Conservation (phyloP, 2,113 vertebrate genomes). For the Nicator chloris region DNA sequence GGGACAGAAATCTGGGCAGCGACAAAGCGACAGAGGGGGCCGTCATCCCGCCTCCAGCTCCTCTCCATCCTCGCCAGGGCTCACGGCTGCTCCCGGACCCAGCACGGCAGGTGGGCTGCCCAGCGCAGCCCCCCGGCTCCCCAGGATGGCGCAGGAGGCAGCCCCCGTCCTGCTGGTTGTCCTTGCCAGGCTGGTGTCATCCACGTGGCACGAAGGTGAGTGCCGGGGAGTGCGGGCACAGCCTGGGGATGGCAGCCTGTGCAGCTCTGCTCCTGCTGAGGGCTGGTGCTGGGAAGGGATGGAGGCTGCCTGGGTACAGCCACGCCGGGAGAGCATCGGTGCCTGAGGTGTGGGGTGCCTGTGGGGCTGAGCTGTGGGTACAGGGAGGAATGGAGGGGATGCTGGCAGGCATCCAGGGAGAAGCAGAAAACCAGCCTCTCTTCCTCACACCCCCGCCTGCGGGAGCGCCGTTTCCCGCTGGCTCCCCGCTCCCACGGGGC, state of each 20-base stretch:
- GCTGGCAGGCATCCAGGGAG: constrained; percentile 27
- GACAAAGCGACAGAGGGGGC: not conserved
- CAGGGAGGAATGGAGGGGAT: not conserved
- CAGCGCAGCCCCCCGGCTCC: fast-evolving
- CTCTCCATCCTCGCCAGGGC: not conserved
- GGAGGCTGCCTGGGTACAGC: fast-evolving
- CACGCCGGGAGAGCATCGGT: not conserved
- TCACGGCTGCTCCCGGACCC: not conserved
- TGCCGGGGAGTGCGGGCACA: not conserved
- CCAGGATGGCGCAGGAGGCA: constrained; percentile 31
- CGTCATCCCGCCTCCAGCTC: not conserved
- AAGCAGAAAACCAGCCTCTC: constrained; percentile 21
- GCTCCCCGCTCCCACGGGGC: not conserved
- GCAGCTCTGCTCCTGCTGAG: fast-evolving
- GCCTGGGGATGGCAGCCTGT: fast-evolving
- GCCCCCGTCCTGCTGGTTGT: constrained; percentile 63
- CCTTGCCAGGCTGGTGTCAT: constrained; percentile 50
- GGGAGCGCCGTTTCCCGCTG: constrained; percentile 35
- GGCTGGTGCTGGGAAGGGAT: fast-evolving
- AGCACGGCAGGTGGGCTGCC: not conserved
- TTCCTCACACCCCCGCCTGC: not conserved
- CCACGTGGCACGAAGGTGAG: constrained; percentile 76
- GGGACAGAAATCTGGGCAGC: not conserved
- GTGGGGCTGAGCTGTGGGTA: not conserved
- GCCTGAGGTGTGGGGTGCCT: not conserved